A percentile compares a stretch with the other conserved stretches of the same genome.
These are phyloP conservation scores for Erebia palarica DNA, from an alignment of 2,888 invertebrate genomes.

Conservation along the genomic window DNA sequence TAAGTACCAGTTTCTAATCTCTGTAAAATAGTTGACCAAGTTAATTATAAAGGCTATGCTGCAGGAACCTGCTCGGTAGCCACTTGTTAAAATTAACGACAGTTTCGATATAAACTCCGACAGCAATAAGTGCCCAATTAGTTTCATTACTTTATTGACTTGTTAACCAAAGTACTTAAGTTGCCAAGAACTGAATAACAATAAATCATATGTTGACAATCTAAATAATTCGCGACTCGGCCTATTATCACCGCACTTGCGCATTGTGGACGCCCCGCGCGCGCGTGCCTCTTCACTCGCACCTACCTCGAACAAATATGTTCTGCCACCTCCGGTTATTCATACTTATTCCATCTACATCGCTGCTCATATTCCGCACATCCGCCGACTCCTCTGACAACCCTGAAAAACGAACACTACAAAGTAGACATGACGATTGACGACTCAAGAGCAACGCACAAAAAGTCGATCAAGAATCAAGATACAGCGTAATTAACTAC, in stretches of 20 bases:
- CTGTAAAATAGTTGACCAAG: not conserved
- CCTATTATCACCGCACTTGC: slow-evolving; percentile 75
- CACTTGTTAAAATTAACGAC: slow-evolving; percentile 12
- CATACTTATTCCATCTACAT: slow-evolving; percentile 35
- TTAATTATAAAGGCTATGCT: slow-evolving; percentile 4
- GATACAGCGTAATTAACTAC: slow-evolving; percentile 38
- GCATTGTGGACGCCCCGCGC: slow-evolving; percentile 61
- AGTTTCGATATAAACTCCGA: slow-evolving; percentile 11
- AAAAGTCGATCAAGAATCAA: slow-evolving; percentile 34
- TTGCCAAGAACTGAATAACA: slow-evolving; percentile 58
- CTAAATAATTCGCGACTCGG: slow-evolving; percentile 72
- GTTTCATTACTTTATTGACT: slow-evolving; percentile 27
- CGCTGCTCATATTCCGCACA: slow-evolving; percentile 29
- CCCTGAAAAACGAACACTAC: not conserved
- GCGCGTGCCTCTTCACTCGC: slow-evolving; percentile 60
- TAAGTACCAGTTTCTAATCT: not conserved
- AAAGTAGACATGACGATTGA: not conserved
- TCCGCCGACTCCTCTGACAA: slow-evolving; percentile 4
- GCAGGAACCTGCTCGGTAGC: not conserved
- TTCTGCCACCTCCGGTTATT: slow-evolving; percentile 26
- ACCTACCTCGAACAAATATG: slow-evolving; percentile 46
- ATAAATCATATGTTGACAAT: slow-evolving; percentile 77
- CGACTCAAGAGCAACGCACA: slow-evolving; percentile 21
- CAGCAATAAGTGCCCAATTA: slow-evolving; percentile 28
- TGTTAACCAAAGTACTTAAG: slow-evolving; percentile 30